These are phyloP conservation scores for Stegophylla sp. DNA, from an alignment of 2,888 invertebrate species.

Conservation along the genomic window DNA sequence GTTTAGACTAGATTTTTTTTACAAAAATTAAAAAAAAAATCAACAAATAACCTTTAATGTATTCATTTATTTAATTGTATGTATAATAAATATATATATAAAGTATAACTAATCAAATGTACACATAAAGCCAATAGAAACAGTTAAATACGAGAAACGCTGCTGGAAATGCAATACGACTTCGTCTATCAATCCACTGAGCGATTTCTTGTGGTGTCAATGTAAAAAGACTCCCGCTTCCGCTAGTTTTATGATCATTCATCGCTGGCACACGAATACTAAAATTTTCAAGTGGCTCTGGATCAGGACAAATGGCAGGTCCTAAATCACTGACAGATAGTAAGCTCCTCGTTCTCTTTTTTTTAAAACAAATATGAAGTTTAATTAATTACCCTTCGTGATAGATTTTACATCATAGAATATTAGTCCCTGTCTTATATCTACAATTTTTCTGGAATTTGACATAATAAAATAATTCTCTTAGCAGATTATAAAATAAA, in stretches of 20 bases:
- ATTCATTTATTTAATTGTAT: too few species aligned
- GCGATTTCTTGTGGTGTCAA: slow-evolving; percentile 89
- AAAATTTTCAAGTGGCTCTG: slow-evolving; percentile 44
- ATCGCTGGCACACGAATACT: slow-evolving; percentile 41
- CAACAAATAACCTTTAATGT: too few species aligned
- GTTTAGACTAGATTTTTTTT: background rate
- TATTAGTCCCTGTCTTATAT: too few species aligned
- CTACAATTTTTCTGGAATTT: too few species aligned
- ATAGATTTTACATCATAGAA: too few species aligned
- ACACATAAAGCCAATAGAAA: slow-evolving; percentile 81
- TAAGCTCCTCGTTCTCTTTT: slow-evolving; percentile 41
- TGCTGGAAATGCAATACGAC: slow-evolving; percentile 78
- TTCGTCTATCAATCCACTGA: slow-evolving; percentile 83
- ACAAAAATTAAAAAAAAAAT: background rate
- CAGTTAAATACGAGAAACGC: slow-evolving; percentile 81
- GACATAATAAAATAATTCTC: too few species aligned
- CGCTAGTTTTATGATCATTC: slow-evolving; percentile 12
- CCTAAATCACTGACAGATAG: slow-evolving; percentile 38
- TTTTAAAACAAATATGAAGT: too few species aligned
- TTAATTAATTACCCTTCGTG: too few species aligned
- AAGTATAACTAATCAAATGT: slow-evolving; percentile 34
- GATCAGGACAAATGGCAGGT: slow-evolving; percentile 48
- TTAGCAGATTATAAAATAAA: too few species aligned
- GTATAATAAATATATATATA: too few species aligned
- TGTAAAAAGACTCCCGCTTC: slow-evolving; percentile 73